Percentiles rank a stretch among this genome's conserved stretches.
These are phyloP conservation scores for Hylaeus anthracinus DNA, from an alignment of 1,140 invertebrate species.

Conservation along the genomic window DNA sequence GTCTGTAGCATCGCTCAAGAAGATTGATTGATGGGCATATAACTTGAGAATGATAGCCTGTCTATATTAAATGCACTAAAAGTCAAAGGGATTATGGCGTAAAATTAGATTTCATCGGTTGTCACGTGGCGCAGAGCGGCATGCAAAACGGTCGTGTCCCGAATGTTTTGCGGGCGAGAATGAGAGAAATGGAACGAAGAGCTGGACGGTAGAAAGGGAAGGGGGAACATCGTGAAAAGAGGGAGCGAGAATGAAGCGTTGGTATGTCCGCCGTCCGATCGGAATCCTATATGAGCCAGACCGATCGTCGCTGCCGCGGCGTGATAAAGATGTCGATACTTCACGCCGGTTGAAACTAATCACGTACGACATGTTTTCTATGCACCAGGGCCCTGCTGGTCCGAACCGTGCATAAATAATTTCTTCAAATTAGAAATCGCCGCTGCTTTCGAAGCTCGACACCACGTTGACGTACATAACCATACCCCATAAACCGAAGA, in stretches of 20 bases:
- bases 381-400: slow-evolving; percentile 4
- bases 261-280: slow-evolving; percentile 54
- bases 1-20: too few species aligned
- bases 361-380: slow-evolving; percentile 57
- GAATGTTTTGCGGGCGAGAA: slow-evolving; percentile 66
- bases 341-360: slow-evolving; percentile 37
- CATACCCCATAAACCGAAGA: too few species aligned
- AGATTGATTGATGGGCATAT: too few species aligned
- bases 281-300: slow-evolving; percentile 64
- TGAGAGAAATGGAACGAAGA: slow-evolving; percentile 50
- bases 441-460: not conserved
- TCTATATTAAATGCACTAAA: too few species aligned
- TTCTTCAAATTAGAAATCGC: slow-evolving; percentile 47
- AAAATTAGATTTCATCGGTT: slow-evolving; percentile 78
- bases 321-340: slow-evolving; percentile 48
- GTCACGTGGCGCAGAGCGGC: slow-evolving; percentile 72
- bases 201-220: slow-evolving; percentile 3
- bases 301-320: slow-evolving; percentile 10
- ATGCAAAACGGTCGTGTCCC: slow-evolving; percentile 75
- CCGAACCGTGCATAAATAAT: slow-evolving; percentile 31
- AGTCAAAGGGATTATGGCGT: too few species aligned
- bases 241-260: slow-evolving; percentile 52
- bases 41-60: too few species aligned
- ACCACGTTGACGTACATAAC: too few species aligned
- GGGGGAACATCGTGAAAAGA: slow-evolving; percentile 43